A percentile compares a stretch with the other conserved stretches of the same genome.
Evolutionary conservation across 2,888 invertebrate genomes (phyloP).

Genomic region (Rutpela maculata): DNA sequence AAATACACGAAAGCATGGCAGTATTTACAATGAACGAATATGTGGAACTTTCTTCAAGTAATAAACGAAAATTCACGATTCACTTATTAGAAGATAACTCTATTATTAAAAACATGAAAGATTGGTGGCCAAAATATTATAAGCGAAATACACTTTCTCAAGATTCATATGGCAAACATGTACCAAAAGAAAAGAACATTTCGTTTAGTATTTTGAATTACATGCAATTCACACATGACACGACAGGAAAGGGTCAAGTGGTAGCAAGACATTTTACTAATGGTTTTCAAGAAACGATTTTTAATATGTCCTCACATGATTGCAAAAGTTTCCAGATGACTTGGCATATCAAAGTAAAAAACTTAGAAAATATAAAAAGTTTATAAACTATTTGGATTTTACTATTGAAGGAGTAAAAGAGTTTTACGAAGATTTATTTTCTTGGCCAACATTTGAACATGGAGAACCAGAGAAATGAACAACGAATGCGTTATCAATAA

Average conservation of each 20-base stretch:
- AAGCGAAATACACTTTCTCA: slow-evolving; percentile 9
- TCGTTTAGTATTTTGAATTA: slow-evolving; percentile 2
- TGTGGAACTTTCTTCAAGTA: not conserved
- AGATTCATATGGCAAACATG: slow-evolving; percentile 1
- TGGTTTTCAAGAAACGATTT: slow-evolving; percentile 14
- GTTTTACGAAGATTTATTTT: too few species aligned
- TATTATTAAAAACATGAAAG: slow-evolving; percentile 9
- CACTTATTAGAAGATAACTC: not conserved
- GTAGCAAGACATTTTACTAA: not conserved
- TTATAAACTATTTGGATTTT: too few species aligned
- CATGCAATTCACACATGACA: not conserved
- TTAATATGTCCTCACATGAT: not conserved
- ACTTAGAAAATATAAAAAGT: too few species aligned
- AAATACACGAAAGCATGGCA: not conserved
- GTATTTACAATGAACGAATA: slow-evolving; percentile 8
- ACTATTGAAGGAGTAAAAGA: too few species aligned
- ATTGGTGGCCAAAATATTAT: slow-evolving; percentile 16
- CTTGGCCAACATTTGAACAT: too few species aligned
- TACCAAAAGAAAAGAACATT: not conserved
- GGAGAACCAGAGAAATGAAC: too few species aligned
- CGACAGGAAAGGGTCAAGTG: not conserved
- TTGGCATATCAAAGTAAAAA: not conserved
- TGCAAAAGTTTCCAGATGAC: slow-evolving; percentile 1
- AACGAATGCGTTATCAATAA: too few species aligned
- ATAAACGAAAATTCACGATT: not conserved